Percentiles rank a stretch among this genome's conserved stretches.
phyloP scores from a whole-genome alignment of 2,888 invertebrate genomes.

The Glyphotaelius pellucidus region DNA sequence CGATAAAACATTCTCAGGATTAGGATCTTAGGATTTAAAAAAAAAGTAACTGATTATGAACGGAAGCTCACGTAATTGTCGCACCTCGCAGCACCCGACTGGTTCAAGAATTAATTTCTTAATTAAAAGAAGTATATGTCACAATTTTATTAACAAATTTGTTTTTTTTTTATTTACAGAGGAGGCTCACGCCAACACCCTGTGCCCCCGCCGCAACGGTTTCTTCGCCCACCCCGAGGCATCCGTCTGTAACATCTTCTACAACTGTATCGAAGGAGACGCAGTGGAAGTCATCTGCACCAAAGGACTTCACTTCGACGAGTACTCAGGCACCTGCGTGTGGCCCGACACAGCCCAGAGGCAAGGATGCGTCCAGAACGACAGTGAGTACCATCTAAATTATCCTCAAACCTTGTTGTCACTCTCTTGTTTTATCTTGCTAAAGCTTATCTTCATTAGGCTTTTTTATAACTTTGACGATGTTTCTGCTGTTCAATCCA shows the following conservation, averaged over 20 bases:
- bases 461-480: too few relatives aligned
- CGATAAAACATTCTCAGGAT: too few relatives aligned
- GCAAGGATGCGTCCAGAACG: constrained; percentile 81
- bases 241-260: constrained; percentile 89
- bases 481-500: too few relatives aligned
- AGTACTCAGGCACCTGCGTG: constrained; percentile 92
- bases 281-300: constrained; percentile 89
- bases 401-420: constrained; percentile 60
- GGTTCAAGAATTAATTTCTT: too few relatives aligned
- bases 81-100: too few relatives aligned
- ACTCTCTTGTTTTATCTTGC: too few relatives aligned
- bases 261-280: constrained; percentile 92
- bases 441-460: too few relatives aligned
- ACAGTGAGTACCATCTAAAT: constrained; percentile 72
- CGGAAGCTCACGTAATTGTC: too few relatives aligned
- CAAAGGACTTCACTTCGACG: constrained; percentile 93
- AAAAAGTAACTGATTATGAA: too few relatives aligned
- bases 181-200: constrained; percentile 82
- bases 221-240: constrained; percentile 94
- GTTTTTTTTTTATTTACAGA: constrained; percentile 76
- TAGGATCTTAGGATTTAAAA: too few relatives aligned
- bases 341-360: constrained; percentile 91
- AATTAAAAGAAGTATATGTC: background rate
- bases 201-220: constrained; percentile 91
- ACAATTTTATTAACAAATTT: background rate